Evolutionary conservation across 2,797 vertebrate species (phyloP), one percentile per base, ranked within the genome.

Genomic region (Sphenodon punctatus): DNA sequence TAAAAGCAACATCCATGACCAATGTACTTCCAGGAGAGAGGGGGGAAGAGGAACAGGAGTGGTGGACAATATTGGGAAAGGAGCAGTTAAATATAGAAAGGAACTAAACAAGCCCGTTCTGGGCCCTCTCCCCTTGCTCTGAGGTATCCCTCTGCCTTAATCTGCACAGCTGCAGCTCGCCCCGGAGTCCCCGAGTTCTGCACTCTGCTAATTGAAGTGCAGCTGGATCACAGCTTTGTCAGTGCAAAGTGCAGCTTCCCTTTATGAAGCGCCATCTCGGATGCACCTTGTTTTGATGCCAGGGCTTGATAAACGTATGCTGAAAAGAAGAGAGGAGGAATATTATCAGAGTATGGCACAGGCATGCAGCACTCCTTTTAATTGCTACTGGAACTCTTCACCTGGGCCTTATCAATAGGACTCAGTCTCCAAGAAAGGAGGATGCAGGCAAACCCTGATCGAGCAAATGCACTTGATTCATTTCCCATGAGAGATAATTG

Each of bases 351-450:
- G 49, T 65, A 15, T 25, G 53, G 55, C 69, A 79, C 66, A 15
- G 15, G 89, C 69, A 88, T 77, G 49, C 73, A 87, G 69, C 78
- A 77, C 85, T 92, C 3, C 7, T 60, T 92, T 94, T 95, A 94
- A 94, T 91, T 93, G 87, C 89, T 91, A 89, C 78, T 89, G 90
- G 75, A 94, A 82, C 64, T 90, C 82, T 87, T 93, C 61, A 86
- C 75, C 80, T 64, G 60, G 55, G 75, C 66, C 75, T 42, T 82
- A 66, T 89, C 90, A 81, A 72, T 42, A 87, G 92, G 69, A 89
- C 79, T 93, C 87, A 93, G 93, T 80, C 75, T 85, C 69, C 68
- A 85, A 74, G 80, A 82, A 89, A 90, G 6, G 34, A 87, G 88
- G 88, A 80, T 7, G 20, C 64, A 86, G 84, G 80, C 23, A n/a